A percentile compares a stretch with the other conserved stretches of the same genome.
phyloP scores from a whole-genome alignment of 2,113 vertebrate genomes.

The Actinemys pallida region DNA sequence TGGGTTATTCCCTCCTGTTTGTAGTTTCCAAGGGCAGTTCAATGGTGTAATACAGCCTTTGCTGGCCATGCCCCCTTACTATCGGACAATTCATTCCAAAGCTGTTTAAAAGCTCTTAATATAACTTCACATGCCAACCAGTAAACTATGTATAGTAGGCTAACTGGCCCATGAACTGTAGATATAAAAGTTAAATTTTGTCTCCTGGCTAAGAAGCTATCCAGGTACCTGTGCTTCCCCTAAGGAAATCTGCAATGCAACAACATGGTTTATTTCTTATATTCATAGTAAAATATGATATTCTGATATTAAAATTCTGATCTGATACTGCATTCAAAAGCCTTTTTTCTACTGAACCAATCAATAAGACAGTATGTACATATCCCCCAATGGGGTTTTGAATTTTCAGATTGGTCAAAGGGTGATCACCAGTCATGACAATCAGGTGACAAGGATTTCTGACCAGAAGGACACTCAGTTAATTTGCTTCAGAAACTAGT shows the following conservation, averaged over 20 bases:
- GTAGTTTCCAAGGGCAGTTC: background rate
- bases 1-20: background rate
- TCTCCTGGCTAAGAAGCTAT: background rate
- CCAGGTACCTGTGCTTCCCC: background rate
- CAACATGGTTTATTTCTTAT: background rate
- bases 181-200: background rate
- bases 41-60: background rate
- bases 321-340: background rate
- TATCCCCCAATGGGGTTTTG: background rate
- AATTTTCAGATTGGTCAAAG: background rate
- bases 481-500: background rate
- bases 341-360: background rate
- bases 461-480: background rate
- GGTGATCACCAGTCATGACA: background rate
- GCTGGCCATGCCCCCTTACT: background rate
- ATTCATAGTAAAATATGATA: background rate
- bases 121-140: background rate
- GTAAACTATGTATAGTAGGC: background rate
- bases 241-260: background rate
- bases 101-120: background rate
- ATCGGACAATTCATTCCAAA: background rate
- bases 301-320: background rate
- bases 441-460: background rate
- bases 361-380: background rate
- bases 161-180: background rate